Conservation (phyloP, 2,888 invertebrate species). For the Epinotia bilunana region DNA sequence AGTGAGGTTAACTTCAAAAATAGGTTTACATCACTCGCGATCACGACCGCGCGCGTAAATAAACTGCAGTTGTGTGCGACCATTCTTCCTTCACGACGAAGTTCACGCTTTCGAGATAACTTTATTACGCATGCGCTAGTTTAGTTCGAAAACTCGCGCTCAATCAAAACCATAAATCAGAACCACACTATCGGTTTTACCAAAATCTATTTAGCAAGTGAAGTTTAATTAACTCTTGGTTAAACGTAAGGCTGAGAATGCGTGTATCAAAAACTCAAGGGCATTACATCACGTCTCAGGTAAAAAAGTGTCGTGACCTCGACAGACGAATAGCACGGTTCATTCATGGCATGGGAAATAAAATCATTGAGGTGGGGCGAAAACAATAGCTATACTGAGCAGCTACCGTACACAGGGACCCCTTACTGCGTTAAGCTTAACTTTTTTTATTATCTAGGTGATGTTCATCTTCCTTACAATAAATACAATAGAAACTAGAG, state of each 20-base stretch:
- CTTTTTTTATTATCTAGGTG: constrained; percentile 5
- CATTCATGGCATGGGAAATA: constrained; percentile 81
- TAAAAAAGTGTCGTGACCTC: constrained; percentile 78
- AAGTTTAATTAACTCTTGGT: constrained; percentile 31
- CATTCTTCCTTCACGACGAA: constrained; percentile 52
- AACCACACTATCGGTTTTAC: constrained; percentile 34
- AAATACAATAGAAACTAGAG: background rate
- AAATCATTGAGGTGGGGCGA: constrained; percentile 59
- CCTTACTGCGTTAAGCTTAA: constrained; percentile 19
- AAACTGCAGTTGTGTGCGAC: constrained; percentile 62
- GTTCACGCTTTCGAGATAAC: constrained; percentile 57
- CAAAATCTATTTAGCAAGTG: constrained; percentile 25
- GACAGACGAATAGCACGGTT: constrained; percentile 61
- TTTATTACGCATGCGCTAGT: constrained; percentile 63
- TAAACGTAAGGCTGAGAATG: constrained; percentile 54
- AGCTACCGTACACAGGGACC: constrained; percentile 48
- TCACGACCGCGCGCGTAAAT: constrained; percentile 63
- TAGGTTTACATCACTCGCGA: constrained; percentile 64
- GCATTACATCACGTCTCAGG: constrained; percentile 74
- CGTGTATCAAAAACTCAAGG: constrained; percentile 59
- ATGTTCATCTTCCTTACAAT: background rate
- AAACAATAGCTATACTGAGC: constrained; percentile 64
- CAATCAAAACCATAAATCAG: constrained; percentile 40
- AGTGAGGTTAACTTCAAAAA: constrained; percentile 79
- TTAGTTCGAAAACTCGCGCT: constrained; percentile 60